Evolutionary conservation across 2,888 invertebrate genomes (phyloP).

Genomic region (Drosophila demipolita): DNA sequence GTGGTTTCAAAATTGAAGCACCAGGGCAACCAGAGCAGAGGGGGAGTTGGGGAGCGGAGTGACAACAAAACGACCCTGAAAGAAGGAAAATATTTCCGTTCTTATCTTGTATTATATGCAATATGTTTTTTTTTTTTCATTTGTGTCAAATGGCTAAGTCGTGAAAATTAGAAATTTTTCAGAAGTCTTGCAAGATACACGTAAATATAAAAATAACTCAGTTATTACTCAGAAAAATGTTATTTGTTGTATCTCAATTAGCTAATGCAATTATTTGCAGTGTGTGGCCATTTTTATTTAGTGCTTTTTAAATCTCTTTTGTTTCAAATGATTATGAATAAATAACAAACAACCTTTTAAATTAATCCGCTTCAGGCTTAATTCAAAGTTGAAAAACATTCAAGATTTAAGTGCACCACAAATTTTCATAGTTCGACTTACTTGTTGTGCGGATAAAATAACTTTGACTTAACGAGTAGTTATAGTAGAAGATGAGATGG

Average conservation of each 20-base stretch:
- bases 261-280: constrained; percentile 20
- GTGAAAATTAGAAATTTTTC: constrained; percentile 30
- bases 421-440: background rate
- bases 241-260: constrained; percentile 37
- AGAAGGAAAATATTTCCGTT: background rate
- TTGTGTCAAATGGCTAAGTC: constrained; percentile 24
- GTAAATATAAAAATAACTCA: constrained; percentile 9
- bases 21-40: constrained; percentile 45
- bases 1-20: constrained; percentile 57
- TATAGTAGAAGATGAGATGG: background rate
- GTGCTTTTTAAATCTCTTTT: background rate
- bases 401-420: background rate
- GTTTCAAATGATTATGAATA: background rate
- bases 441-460: background rate
- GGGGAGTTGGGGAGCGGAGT: background rate
- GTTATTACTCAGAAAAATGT: constrained; percentile 1
- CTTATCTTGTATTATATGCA: constrained; percentile 1
- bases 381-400: background rate
- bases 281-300: background rate
- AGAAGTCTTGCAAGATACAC: constrained; percentile 20
- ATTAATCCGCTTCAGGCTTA: background rate
- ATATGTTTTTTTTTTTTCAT: constrained; percentile 7
- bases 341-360: background rate
- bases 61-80: constrained; percentile 6
- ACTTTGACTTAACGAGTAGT: background rate